Evolutionary conservation across 2,113 vertebrate species (phyloP), one percentile per base, ranked within the genome.

Genomic region (Lampris megalopsis): DNA sequence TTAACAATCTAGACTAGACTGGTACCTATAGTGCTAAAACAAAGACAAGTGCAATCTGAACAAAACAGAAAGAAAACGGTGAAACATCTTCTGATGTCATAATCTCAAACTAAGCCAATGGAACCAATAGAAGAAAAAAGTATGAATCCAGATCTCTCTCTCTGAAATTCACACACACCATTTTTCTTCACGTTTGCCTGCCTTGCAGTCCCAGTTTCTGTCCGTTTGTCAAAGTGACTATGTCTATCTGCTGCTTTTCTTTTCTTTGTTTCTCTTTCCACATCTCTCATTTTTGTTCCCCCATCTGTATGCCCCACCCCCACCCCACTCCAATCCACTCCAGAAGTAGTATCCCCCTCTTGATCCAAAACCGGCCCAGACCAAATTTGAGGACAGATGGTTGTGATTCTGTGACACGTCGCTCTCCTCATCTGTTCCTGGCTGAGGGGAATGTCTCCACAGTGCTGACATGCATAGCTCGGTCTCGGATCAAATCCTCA

Each of bases 351-450:
- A 13, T 47, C 6, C 2, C 58, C 41, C 56, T 54, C 77, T 73
- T 42, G 71, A 50, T 86, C 80, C 79, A 79, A 70, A 49, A 67
- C 54, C 43, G 9, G 71, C 53, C 71, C 69, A 42, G 57, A 36
- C 35, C 13, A 75, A 59, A 87, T 83, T 84, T 71, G 75, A 53
- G 59, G 81, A 72, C 88, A 92, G 87, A 88, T 92, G 85, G 69
- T 86, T 84, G 71, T 79, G 59, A 88, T 90, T 90, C 74, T 24
- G 75, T 37, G 6, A 24, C 43, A 66, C 72, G 47, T 79, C 43
- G 0, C 67, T 69, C 9, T 52, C 50, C 64, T 70, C 67, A 69
- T 75, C 75, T 6, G 54, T 77, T 65, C 54, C 70, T 80, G 78
- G 78, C 74, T 73, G 45, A 54, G 41, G 67, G 37, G 8, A 52